phyloP scores from a whole-genome alignment of 2,113 vertebrate species.

The Nestor notabilis region DNA sequence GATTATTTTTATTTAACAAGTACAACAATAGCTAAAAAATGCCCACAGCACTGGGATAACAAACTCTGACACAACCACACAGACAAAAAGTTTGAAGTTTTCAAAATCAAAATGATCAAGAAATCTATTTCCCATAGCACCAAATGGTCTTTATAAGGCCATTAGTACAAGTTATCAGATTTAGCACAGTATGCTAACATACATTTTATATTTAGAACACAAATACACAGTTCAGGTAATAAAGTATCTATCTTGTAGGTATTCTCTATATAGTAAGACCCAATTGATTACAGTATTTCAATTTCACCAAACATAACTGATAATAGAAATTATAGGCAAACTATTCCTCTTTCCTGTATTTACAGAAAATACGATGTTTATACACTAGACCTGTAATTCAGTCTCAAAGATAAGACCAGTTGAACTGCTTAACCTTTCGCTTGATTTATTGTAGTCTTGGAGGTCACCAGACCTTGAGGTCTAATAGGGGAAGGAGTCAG shows the following conservation, averaged over 20 bases:
- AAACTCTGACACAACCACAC: not conserved
- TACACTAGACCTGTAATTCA: not conserved
- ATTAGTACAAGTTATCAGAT: not conserved
- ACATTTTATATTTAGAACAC: not conserved
- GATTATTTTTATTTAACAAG: not conserved
- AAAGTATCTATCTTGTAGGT: not conserved
- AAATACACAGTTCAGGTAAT: not conserved
- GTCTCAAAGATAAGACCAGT: not conserved
- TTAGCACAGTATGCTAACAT: not conserved
- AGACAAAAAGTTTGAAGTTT: not conserved
- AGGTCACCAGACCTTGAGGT: not conserved
- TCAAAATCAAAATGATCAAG: not conserved
- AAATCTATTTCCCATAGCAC: not conserved
- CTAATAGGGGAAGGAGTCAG: not conserved
- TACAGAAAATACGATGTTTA: not conserved
- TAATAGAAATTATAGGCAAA: not conserved
- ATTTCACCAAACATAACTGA: not conserved
- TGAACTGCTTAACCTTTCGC: not conserved
- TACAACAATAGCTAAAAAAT: not conserved
- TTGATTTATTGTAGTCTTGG: not conserved
- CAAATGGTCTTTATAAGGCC: not conserved
- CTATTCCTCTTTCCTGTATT: not conserved
- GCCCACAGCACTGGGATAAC: not conserved
- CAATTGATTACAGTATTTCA: not conserved
- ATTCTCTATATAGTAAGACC: not conserved